Percentiles rank a stretch among this genome's conserved stretches.
phyloP scores from a whole-genome alignment of 2,797 vertebrate genomes.

The Cossypha niveicapilla region DNA sequence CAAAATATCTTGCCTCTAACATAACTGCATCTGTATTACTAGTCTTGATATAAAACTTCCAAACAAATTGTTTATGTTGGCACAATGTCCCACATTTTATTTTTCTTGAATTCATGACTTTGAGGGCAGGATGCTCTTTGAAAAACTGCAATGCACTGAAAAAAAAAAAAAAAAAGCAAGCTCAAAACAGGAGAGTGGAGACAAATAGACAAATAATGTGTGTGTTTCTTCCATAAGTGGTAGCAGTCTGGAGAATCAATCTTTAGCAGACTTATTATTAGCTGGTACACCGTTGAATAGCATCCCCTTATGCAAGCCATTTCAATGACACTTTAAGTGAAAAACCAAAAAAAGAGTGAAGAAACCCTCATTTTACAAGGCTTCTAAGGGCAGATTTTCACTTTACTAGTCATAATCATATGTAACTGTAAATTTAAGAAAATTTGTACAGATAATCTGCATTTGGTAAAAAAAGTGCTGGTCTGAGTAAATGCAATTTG shows the following conservation, averaged over 20 bases:
- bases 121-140: neutral
- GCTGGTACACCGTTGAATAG: neutral
- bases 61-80: neutral
- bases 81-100: neutral
- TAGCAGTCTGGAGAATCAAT: neutral
- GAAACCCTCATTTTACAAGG: neutral
- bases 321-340: constrained; percentile 8
- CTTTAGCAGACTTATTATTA: constrained; percentile 8
- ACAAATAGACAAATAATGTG: neutral
- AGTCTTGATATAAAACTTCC: neutral
- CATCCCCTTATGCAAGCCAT: neutral
- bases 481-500: neutral
- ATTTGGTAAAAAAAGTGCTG: neutral
- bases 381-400: constrained; percentile 6
- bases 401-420: neutral
- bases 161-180: neutral
- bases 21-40: neutral
- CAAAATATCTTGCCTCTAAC: neutral
- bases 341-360: neutral
- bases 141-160: neutral
- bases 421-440: constrained; percentile 3
- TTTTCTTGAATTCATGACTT: neutral
- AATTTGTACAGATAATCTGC: constrained; percentile 14
- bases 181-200: neutral
- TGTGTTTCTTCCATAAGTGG: neutral